phyloP scores from a whole-genome alignment of 2,113 vertebrate genomes.

The Percina caprodes region DNA sequence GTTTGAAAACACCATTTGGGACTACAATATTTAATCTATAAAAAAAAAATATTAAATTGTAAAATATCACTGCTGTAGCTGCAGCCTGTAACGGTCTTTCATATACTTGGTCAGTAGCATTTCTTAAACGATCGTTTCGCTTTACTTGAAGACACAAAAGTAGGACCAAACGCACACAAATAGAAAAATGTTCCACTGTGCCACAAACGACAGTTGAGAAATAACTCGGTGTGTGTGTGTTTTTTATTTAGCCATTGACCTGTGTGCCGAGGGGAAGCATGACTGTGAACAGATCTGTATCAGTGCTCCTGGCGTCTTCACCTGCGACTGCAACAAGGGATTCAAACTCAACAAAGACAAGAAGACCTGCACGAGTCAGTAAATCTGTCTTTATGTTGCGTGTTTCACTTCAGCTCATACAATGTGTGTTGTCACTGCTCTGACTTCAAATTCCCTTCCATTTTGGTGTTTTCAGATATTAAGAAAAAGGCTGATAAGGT shows the following conservation, averaged over 20 bases:
- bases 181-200: not conserved
- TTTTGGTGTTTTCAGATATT: too few relatives aligned
- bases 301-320: conserved; percentile 83
- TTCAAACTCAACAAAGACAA: conserved; percentile 87
- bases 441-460: too few relatives aligned
- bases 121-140: not conserved
- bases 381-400: too few relatives aligned
- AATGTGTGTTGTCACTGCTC: too few relatives aligned
- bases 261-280: conserved; percentile 86
- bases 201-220: not conserved
- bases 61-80: not conserved
- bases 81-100: not conserved
- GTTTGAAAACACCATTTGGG: not conserved
- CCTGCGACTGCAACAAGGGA: conserved; percentile 85
- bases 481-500: too few relatives aligned
- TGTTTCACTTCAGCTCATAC: too few relatives aligned
- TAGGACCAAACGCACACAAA: not conserved
- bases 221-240: conserved; percentile 31
- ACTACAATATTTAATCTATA: not conserved
- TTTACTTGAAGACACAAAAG: not conserved
- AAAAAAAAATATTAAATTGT: not conserved
- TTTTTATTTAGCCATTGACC: conserved; percentile 82
- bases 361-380: conserved; percentile 71
- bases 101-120: not conserved
- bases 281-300: conserved; percentile 91